Percentiles rank a stretch among this genome's conserved stretches.
phyloP scores from a whole-genome alignment of 2,113 vertebrate genomes.

The Muntiacus muntjak region DNA sequence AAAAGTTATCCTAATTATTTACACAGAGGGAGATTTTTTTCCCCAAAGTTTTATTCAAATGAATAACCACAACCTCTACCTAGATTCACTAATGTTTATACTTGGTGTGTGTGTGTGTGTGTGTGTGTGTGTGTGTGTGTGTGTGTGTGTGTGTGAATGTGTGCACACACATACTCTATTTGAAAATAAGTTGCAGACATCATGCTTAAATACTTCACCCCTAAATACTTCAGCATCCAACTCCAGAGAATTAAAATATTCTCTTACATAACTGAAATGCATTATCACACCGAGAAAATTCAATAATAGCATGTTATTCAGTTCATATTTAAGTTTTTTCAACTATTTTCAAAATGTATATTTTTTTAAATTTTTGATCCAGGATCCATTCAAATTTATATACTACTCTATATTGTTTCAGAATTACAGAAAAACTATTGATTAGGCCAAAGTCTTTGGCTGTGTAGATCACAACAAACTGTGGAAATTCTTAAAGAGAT shows the following conservation, averaged over 20 bases:
- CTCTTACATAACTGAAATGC: not conserved
- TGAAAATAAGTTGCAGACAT: not conserved
- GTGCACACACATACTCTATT: not conserved
- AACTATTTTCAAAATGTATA: not conserved
- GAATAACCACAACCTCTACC: not conserved
- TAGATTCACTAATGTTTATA: not conserved
- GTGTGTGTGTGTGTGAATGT: not conserved
- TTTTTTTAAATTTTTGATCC: not conserved
- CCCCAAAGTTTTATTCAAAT: not conserved
- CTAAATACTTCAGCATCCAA: not conserved
- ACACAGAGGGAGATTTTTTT: not conserved
- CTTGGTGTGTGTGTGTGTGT: not conserved
- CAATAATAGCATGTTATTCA: not conserved
- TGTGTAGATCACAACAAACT: too few relatives aligned
- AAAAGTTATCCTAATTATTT: not conserved
- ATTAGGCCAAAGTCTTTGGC: not conserved
- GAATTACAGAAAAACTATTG: not conserved
- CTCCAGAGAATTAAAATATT: not conserved
- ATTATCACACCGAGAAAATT: not conserved
- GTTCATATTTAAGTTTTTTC: not conserved
- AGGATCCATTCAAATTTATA: not conserved
- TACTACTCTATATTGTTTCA: not conserved
- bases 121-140: not conserved
- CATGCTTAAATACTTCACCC: not conserved
- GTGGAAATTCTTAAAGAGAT: not conserved